phyloP scores from a whole-genome alignment of 64 coral and sea anemone species.

The Hydrozoanthus tunicans region DNA sequence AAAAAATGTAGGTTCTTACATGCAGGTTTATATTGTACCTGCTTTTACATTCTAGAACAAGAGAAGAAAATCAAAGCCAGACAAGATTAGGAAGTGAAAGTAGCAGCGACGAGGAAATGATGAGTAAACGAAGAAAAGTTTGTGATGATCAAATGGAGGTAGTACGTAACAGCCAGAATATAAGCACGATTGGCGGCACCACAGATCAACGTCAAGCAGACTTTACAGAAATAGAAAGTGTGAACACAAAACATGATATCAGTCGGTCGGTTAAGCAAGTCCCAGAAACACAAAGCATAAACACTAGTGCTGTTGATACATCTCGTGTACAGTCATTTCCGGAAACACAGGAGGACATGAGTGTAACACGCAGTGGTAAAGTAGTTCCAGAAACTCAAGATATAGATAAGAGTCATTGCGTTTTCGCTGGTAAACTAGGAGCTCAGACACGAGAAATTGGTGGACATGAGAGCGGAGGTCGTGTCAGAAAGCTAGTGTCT shows the following conservation, averaged over 20 bases:
- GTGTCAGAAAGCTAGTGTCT: neutral
- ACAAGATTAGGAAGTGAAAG: conserved; percentile 2
- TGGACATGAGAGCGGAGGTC: neutral
- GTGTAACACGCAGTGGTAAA: neutral
- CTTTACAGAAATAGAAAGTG: neutral
- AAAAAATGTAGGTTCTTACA: too few relatives aligned
- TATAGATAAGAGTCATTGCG: neutral
- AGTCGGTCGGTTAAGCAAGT: neutral
- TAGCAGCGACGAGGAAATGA: conserved; percentile 48
- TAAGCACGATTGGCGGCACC: neutral
- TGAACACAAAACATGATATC: neutral
- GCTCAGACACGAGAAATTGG: neutral
- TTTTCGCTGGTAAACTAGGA: neutral
- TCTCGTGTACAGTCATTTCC: neutral
- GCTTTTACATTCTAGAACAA: neutral
- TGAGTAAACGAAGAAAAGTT: conserved; percentile 50
- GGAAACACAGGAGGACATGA: conserved; percentile 20
- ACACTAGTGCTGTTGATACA: neutral
- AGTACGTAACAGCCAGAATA: conserved; percentile 19
- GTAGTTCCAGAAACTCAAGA: conserved; percentile 26
- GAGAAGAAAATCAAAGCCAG: neutral
- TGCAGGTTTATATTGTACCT: too few relatives aligned
- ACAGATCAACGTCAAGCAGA: neutral
- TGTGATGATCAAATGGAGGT: conserved; percentile 9
- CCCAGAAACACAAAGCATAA: conserved; percentile 13